A percentile compares a stretch with the other conserved stretches of the same genome.
phyloP scores from a whole-genome alignment of 1,140 invertebrate genomes.

The Dufourea novaeangliae region DNA sequence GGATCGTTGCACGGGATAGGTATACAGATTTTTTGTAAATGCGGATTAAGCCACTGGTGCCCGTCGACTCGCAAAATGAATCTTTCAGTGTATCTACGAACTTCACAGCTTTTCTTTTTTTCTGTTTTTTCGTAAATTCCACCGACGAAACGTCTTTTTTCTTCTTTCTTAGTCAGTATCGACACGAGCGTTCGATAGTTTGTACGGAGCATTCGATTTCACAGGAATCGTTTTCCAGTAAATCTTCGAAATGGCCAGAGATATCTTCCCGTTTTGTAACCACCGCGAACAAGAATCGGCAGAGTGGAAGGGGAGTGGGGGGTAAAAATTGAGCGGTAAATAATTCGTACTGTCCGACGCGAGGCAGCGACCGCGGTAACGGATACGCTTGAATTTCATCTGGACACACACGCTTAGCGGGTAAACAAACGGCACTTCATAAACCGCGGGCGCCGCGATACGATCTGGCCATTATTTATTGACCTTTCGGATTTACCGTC shows the following conservation, averaged over 20 bases:
- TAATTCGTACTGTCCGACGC: slow-evolving; percentile 44
- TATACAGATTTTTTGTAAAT: too few species aligned
- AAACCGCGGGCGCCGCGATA: slow-evolving; percentile 62
- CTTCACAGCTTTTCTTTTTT: too few species aligned
- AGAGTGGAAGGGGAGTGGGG: not conserved
- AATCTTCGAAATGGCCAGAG: slow-evolving; percentile 31
- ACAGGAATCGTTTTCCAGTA: not conserved
- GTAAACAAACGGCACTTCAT: slow-evolving; percentile 67
- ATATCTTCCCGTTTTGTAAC: not conserved
- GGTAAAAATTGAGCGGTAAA: slow-evolving; percentile 60
- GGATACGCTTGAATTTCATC: slow-evolving; percentile 59
- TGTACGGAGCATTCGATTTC: not conserved
- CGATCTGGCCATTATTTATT: slow-evolving; percentile 65
- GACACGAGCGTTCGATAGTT: not conserved
- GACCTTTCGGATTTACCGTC: slow-evolving; percentile 62
- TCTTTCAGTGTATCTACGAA: too few species aligned
- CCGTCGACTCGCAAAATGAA: too few species aligned
- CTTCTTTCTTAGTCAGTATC: too few species aligned
- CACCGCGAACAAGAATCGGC: slow-evolving; percentile 1
- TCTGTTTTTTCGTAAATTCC: too few species aligned
- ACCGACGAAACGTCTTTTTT: too few species aligned
- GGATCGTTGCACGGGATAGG: not conserved
- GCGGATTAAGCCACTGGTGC: not conserved
- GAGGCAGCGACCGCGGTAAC: slow-evolving; percentile 39
- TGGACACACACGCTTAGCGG: slow-evolving; percentile 54